Percentiles rank a stretch among this genome's conserved stretches.
Evolutionary conservation across 1,140 invertebrate genomes (phyloP).

Genomic region (Geopemphigus sp.): DNA sequence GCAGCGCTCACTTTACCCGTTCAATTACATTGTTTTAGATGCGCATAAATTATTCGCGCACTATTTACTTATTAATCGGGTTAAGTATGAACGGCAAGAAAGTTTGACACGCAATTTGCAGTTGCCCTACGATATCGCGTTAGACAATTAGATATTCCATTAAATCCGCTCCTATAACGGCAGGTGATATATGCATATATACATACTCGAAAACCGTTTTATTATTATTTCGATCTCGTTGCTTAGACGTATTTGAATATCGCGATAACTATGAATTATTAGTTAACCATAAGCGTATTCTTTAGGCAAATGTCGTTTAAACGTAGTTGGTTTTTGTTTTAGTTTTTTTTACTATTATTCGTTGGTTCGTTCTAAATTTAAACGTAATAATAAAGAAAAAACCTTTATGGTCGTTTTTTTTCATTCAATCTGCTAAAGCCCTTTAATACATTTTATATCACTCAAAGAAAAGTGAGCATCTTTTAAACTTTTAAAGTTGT

Average conservation of each 20-base stretch:
- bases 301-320: neutral
- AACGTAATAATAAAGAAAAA: neutral
- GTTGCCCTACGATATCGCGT: neutral
- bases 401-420: neutral
- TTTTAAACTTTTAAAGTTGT: constrained; percentile 30
- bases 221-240: too few relatives aligned
- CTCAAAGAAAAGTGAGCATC: constrained; percentile 6
- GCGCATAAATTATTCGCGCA: constrained; percentile 32
- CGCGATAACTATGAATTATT: too few relatives aligned
- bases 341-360: neutral
- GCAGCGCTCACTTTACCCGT: constrained; percentile 9
- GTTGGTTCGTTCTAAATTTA: constrained; percentile 22
- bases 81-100: constrained; percentile 17
- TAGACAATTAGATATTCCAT: constrained; percentile 34
- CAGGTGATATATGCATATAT: too few relatives aligned
- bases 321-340: too few relatives aligned
- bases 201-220: too few relatives aligned
- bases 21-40: constrained; percentile 37
- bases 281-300: too few relatives aligned
- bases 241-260: too few relatives aligned
- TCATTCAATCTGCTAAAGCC: constrained; percentile 15
- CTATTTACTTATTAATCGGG: constrained; percentile 43
- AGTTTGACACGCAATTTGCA: constrained; percentile 25
- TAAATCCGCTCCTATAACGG: neutral
- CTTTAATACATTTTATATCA: constrained; percentile 35